Base-by-base conservation (phyloP, 2,797 vertebrate species). In the Leuciscus waleckii region DNA sequence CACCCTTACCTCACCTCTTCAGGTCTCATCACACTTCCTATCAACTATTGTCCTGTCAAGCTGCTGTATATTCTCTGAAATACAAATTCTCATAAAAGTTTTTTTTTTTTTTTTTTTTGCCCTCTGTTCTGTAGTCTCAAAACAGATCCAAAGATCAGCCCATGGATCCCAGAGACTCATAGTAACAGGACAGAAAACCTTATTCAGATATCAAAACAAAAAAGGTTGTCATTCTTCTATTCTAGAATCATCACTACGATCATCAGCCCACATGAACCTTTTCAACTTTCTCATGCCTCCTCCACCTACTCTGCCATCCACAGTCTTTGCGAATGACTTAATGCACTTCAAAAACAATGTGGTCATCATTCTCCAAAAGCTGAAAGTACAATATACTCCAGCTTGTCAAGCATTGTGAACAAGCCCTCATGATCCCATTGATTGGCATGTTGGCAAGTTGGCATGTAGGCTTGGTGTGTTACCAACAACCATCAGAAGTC, bases 241-340 rank as follows among this genome's bases (percentile, higher is more conserved):
- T 29, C 26, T 65, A 13, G 41, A 79, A 46, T 49, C 19, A 21
- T 23, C 61, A 35, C 61, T 46, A 46, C 4, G 17, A 35, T 67
- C 39, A 29, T 29, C 29, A 75, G 32, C 46, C 43, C 29, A 54
- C 46, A 35, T 54, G 56, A 46, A 11, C 17, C 39, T 29, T 82
- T 43, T 71, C n/a, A 82, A 16, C 69, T 23, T 63, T 63, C 37
- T 35, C 29, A 35, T 75, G 73, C 69, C 39, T 73, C 49, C 68
- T 73, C 68, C 83, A n/a, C 83, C 23, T 77, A 49, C 74, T n/a
- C 61, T n/a, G 58, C 32, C 74, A 69, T 67, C 29, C 46, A 41
- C 74, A 58, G 71, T 35, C 46, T 19, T 74, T 74, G 46, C 10
- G 35, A 75, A 54, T 54, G 19, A 75, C 71, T 49, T 74, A 46